Percentiles rank a stretch among this genome's conserved stretches.
phyloP scores from a whole-genome alignment of 1,140 invertebrate species.

The Drosophila ambigua region DNA sequence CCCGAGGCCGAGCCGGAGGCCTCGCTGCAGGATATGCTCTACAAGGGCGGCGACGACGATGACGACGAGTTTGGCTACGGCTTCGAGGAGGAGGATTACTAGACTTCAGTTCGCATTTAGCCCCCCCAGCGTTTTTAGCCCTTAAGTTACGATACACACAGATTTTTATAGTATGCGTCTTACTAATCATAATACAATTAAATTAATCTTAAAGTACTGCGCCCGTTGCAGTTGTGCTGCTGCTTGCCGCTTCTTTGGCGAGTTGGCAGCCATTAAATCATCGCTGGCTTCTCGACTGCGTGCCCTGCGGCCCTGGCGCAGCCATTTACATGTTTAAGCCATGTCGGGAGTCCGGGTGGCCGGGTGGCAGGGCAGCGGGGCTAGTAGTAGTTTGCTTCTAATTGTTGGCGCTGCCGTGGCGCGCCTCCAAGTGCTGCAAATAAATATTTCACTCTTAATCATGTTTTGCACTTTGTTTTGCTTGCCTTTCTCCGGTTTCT shows the following conservation, averaged over 20 bases:
- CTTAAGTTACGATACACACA: conserved; percentile 2
- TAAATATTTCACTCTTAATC: conserved; percentile 81
- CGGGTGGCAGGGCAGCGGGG: conserved; percentile 1
- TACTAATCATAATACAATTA: conserved; percentile 60
- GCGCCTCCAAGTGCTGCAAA: conserved; percentile 76
- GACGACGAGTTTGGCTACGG: conserved; percentile 79
- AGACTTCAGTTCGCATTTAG: conserved; percentile 36
- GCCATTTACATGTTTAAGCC: conserved; percentile 77
- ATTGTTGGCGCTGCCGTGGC: conserved; percentile 72
- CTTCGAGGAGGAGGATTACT: conserved; percentile 79
- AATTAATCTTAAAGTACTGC: conserved; percentile 45
- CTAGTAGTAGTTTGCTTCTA: conserved; percentile 61
- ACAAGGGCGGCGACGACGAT: conserved; percentile 72
- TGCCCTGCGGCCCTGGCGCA: conserved; percentile 36
- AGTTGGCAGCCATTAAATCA: conserved; percentile 69
- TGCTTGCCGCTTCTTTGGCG: conserved; percentile 28
- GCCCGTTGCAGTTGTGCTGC: conserved; percentile 26
- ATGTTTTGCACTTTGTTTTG: conserved; percentile 71
- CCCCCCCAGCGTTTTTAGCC: conserved; percentile 31
- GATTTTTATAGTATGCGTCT: conserved; percentile 30
- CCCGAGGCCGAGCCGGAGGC: conserved; percentile 74
- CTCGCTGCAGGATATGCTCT: conserved; percentile 80
- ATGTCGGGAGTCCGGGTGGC: conserved; percentile 42
- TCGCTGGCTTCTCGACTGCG: conserved; percentile 23
- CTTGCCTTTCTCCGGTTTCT: conserved; percentile 48